Conservation (phyloP, 2,113 vertebrate species). For the Saccopteryx bilineata region DNA sequence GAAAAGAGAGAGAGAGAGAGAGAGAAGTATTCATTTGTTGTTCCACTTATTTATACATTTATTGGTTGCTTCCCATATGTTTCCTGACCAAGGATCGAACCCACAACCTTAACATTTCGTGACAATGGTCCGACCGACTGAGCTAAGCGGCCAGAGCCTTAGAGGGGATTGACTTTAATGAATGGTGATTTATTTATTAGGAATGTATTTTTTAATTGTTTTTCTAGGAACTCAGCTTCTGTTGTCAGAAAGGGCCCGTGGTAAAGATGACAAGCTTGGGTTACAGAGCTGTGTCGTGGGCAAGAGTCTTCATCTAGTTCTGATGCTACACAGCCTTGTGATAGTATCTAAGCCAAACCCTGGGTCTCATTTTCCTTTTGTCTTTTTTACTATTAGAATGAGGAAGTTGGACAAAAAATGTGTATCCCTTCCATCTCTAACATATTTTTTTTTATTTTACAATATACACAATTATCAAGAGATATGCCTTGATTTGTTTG, state of each 20-base stretch:
- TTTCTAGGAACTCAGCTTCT: constrained; percentile 30
- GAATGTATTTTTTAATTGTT: background rate
- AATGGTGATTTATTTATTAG: constrained; percentile 26
- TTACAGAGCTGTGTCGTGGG: background rate
- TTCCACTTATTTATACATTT: too few relatives aligned
- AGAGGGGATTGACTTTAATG: background rate
- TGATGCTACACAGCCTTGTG: background rate
- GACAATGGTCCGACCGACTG: too few relatives aligned
- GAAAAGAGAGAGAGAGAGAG: too few relatives aligned
- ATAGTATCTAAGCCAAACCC: background rate
- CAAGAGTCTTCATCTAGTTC: constrained; percentile 46
- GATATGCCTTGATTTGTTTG: background rate
- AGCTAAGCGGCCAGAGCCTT: too few relatives aligned
- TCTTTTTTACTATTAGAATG: background rate
- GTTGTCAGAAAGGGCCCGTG: background rate
- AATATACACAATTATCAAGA: constrained; percentile 43
- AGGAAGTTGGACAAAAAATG: constrained; percentile 26
- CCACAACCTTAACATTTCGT: too few relatives aligned
- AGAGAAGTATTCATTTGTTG: too few relatives aligned
- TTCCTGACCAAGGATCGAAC: too few relatives aligned
- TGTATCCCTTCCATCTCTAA: background rate
- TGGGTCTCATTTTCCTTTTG: background rate
- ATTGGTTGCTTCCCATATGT: too few relatives aligned
- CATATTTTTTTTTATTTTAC: constrained; percentile 25
- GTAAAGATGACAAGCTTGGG: background rate